Percentiles rank a stretch among this genome's conserved stretches.
These are phyloP conservation scores for Eucidaris tribuloides DNA, from an alignment of 35 echinoderm and acorn worm genomes.

Conservation along the genomic window DNA sequence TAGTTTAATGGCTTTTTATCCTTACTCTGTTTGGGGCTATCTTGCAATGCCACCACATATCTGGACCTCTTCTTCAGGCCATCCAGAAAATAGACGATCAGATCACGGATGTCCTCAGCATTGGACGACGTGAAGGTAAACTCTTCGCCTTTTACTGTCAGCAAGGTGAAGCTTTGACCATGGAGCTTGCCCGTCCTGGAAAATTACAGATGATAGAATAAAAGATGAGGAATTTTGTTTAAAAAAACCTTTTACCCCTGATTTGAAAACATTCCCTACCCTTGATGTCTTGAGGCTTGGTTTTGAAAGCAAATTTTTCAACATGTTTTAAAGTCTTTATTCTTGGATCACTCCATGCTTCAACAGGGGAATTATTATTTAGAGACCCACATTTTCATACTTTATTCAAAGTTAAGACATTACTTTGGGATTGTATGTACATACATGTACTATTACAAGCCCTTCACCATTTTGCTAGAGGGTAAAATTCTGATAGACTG, in stretches of 20 bases:
- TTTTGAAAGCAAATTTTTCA: conserved; percentile 49
- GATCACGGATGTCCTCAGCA: conserved; percentile 95
- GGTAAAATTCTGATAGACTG: too few species aligned
- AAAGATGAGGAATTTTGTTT: conserved; percentile 48
- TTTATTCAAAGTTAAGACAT: too few species aligned
- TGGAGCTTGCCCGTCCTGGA: conserved; percentile 90
- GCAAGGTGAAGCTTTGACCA: conserved; percentile 94
- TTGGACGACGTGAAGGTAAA: conserved; percentile 99
- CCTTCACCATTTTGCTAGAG: conserved; percentile 55
- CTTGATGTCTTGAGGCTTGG: conserved; percentile 61
- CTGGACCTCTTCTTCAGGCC: conserved; percentile 93
- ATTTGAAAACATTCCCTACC: conserved; percentile 57
- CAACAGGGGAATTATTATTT: too few species aligned
- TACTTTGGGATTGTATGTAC: too few species aligned
- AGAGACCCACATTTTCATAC: too few species aligned
- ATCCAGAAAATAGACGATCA: conserved; percentile 95
- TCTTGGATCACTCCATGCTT: too few species aligned
- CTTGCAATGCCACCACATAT: conserved; percentile 88
- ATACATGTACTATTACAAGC: too few species aligned
- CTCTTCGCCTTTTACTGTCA: conserved; percentile 95
- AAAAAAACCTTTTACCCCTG: conserved; percentile 39
- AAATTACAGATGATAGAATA: too few species aligned
- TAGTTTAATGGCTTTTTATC: conserved; percentile 35
- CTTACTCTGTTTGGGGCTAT: conserved; percentile 83
- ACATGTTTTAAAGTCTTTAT: conserved; percentile 49